Evolutionary conservation across 2,797 vertebrate species (phyloP), one percentile per base, ranked within the genome.

Genomic region (Danio kyathit): DNA sequence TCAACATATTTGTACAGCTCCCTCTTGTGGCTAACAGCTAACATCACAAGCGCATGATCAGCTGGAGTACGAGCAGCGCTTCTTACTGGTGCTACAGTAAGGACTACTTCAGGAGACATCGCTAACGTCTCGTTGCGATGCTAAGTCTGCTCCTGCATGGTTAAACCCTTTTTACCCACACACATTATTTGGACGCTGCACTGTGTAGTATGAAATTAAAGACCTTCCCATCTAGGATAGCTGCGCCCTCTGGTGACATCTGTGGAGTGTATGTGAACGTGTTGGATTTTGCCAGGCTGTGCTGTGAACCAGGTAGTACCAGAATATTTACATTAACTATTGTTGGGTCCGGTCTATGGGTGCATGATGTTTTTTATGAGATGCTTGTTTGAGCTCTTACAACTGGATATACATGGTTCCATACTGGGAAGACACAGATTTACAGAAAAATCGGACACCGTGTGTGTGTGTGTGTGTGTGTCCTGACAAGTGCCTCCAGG

Each of bases 321-420:
- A 90, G 92, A 92, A 93, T 94, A 95, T 95, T 93, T 95, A 95
- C 94, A 94, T 93, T 82, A 83, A 88, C 87, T 89, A 46, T 57
- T 87, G 90, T 67, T 63, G 38, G 29, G 67, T 76, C 71, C 73
- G 69, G 84, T 67, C 76, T 75, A 70, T 40, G 10, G 89, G 90
- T 91, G 90, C 90, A 89, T 76, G 81, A 89, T 89, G 89, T 38
- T 81, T 88, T 86, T 79, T 76, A 52, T 41, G 84, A 87, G 89
- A 91, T 86, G 86, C 85, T 84, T 54, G 21, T 40, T 43, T 41
- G 41, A 54, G 54, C 79, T 56, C 83, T 86, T 82, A 82, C 86
- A 43, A 49, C 71, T 9, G 71, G 82, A 86, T 64, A 66, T 54
- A 60, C 52, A 41, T 19, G 12, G 82, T 89, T 88, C 88, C 76